Percentiles rank a stretch among this genome's conserved stretches.
Conservation (phyloP, 2,113 vertebrate species). For the Eidolon helvum region DNA sequence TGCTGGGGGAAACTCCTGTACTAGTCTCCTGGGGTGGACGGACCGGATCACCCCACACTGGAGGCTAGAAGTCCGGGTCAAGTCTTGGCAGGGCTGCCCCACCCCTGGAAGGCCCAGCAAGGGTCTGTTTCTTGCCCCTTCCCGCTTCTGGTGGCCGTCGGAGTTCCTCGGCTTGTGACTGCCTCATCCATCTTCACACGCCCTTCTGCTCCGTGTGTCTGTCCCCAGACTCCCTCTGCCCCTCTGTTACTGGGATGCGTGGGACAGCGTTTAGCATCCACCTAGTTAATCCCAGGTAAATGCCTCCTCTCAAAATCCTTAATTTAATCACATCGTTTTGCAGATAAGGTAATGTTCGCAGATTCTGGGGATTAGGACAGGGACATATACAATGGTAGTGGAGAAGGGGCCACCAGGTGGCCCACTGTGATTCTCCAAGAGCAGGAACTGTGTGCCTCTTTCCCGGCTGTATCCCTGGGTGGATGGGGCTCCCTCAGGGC, state of each 20-base stretch:
- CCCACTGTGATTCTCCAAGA: neutral
- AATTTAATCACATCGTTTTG: neutral
- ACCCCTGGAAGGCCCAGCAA: neutral
- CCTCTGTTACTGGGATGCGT: neutral
- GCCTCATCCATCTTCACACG: neutral
- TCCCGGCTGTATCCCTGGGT: neutral
- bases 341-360: neutral
- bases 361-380: neutral
- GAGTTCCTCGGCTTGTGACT: neutral
- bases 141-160: neutral
- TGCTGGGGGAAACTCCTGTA: too few relatives aligned
- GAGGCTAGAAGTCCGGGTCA: too few relatives aligned
- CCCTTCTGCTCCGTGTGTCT: neutral
- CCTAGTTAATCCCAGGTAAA: neutral
- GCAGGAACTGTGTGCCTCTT: neutral
- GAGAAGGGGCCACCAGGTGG: neutral
- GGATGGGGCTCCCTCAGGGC: neutral
- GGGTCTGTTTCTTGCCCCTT: neutral
- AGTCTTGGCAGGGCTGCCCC: fast-evolving
- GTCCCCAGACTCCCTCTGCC: neutral
- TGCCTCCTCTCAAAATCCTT: neutral
- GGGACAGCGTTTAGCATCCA: neutral
- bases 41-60: neutral
- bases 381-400: neutral
- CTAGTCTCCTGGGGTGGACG: neutral